Evolutionary conservation across 2,888 invertebrate species (phyloP).

Genomic region (Pediacus dermestoides): DNA sequence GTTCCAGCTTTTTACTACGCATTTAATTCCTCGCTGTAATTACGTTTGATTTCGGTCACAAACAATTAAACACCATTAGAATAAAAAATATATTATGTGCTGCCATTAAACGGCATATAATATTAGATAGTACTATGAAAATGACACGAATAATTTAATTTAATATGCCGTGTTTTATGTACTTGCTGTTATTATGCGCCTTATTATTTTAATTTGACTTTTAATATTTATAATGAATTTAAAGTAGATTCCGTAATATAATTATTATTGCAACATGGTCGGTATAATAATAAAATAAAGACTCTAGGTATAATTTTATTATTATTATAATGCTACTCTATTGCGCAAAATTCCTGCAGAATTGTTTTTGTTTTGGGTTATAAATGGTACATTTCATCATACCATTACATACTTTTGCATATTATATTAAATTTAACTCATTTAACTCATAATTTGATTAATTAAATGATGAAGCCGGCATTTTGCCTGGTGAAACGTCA

Average conservation of each 20-base stretch:
- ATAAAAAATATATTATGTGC: conserved; percentile 15
- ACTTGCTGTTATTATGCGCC: too few species aligned
- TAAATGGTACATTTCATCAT: too few species aligned
- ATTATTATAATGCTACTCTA: too few species aligned
- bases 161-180: conserved; percentile 18
- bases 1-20: conserved; percentile 25
- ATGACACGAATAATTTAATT: conserved; percentile 24
- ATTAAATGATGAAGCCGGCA: too few species aligned
- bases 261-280: conserved; percentile 1
- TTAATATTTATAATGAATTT: conserved; percentile 7
- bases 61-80: conserved; percentile 33
- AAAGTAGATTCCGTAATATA: conserved; percentile 1
- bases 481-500: too few species aligned
- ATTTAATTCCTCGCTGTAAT: conserved; percentile 29
- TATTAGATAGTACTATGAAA: conserved; percentile 13
- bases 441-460: too few species aligned
- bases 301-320: too few species aligned
- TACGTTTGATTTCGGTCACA: conserved; percentile 30
- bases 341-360: too few species aligned
- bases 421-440: too few species aligned
- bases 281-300: too few species aligned
- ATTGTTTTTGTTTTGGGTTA: too few species aligned
- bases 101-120: neutral
- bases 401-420: too few species aligned
- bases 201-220: conserved; percentile 7